phyloP scores from a whole-genome alignment of 2,888 invertebrate species.

The Cephonodes hylas region DNA sequence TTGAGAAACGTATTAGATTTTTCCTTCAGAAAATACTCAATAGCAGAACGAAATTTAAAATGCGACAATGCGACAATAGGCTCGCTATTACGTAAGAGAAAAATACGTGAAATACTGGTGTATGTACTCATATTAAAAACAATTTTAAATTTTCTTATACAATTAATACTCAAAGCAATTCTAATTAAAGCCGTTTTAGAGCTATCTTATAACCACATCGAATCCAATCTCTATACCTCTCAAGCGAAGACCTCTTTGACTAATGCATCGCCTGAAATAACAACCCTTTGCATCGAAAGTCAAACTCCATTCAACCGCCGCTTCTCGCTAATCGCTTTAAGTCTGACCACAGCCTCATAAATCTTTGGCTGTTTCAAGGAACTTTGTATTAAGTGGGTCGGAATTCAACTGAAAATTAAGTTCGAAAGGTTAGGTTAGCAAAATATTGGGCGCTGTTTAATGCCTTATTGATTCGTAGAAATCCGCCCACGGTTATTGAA shows the following conservation, averaged over 20 bases:
- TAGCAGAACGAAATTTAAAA: no score
- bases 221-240: background rate
- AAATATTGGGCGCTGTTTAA: slow-evolving; percentile 12
- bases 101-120: no score
- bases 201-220: background rate
- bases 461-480: slow-evolving; percentile 8
- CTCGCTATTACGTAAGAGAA: no score
- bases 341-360: slow-evolving; percentile 12
- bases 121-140: no score
- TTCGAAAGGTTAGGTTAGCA: slow-evolving; percentile 13
- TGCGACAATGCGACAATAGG: no score
- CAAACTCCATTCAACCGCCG: background rate
- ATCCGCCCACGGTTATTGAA: background rate
- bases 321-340: slow-evolving; percentile 12
- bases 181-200: background rate
- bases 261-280: background rate
- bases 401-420: slow-evolving; percentile 18
- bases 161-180: no score
- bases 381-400: slow-evolving; percentile 17
- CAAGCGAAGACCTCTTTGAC: background rate
- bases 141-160: no score
- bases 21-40: no score
- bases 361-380: slow-evolving; percentile 14
- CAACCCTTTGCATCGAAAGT: background rate
- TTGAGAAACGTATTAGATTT: no score